phyloP scores from a whole-genome alignment of 2,888 invertebrate species.

The Eurois occulta region DNA sequence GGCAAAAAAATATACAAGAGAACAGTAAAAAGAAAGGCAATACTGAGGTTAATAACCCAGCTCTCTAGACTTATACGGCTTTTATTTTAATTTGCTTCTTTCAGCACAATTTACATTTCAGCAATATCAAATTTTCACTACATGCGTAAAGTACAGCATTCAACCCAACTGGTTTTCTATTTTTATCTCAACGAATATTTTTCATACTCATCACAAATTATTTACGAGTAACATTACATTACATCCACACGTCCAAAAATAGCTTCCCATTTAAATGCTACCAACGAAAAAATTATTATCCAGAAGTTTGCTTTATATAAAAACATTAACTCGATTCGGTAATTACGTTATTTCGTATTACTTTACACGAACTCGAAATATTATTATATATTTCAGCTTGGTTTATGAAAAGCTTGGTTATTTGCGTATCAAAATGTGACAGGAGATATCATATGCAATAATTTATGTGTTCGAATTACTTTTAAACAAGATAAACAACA shows the following conservation, averaged over 20 bases:
- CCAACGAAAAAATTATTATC: neutral
- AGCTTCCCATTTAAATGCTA: conserved; percentile 2
- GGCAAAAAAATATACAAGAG: neutral
- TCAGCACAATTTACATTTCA: neutral
- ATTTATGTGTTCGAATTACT: neutral
- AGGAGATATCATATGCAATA: neutral
- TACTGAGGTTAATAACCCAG: neutral
- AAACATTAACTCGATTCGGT: conserved; percentile 1
- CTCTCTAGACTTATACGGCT: neutral
- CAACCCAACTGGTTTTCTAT: neutral
- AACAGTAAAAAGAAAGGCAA: neutral
- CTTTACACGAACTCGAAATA: conserved; percentile 1
- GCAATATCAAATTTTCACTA: neutral
- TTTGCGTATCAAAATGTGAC: conserved; percentile 1
- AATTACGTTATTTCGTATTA: conserved; percentile 4
- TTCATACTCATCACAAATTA: neutral
- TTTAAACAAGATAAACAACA: too few relatives aligned
- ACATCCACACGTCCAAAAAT: conserved; percentile 10
- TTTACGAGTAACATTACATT: neutral
- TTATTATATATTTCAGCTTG: conserved; percentile 3
- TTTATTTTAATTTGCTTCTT: neutral
- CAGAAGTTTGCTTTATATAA: neutral
- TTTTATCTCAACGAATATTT: neutral
- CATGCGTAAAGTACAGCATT: neutral
- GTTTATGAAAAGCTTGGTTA: conserved; percentile 4